A percentile compares a stretch with the other conserved stretches of the same genome.
These are phyloP conservation scores for Pristionchus maxplancki DNA, from an alignment of 2,888 invertebrate genomes.

Conservation along the genomic window DNA sequence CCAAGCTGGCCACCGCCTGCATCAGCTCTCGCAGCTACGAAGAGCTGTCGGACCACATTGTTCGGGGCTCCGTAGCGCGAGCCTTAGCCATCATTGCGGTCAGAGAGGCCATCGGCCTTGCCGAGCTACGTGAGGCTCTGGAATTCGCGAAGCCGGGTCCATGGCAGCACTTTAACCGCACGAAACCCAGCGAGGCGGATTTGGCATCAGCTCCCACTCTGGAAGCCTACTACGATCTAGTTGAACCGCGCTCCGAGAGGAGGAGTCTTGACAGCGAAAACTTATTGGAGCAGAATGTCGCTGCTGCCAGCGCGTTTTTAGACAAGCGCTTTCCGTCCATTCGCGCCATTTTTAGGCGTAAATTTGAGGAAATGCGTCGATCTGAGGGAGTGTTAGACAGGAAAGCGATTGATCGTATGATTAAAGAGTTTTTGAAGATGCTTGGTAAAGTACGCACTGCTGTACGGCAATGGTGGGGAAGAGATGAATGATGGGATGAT, in stretches of 20 bases:
- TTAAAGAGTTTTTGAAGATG: not conserved
- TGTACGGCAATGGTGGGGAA: not conserved
- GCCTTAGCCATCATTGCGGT: not conserved
- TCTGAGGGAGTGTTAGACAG: slow-evolving; percentile 47
- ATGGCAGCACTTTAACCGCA: slow-evolving; percentile 37
- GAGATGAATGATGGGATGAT: not conserved
- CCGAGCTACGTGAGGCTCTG: slow-evolving; percentile 49
- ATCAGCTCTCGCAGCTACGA: slow-evolving; percentile 52
- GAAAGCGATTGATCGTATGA: slow-evolving; percentile 52
- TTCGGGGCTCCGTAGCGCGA: not conserved
- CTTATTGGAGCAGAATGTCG: slow-evolving; percentile 56
- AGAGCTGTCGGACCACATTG: slow-evolving; percentile 42
- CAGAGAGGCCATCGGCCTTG: slow-evolving; percentile 36
- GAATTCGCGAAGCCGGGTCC: slow-evolving; percentile 6
- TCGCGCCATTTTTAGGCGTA: slow-evolving; percentile 53
- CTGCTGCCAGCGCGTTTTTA: slow-evolving; percentile 55
- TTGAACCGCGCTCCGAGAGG: slow-evolving; percentile 48
- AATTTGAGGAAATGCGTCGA: slow-evolving; percentile 52
- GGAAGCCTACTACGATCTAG: slow-evolving; percentile 55
- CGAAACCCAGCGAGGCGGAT: slow-evolving; percentile 50
- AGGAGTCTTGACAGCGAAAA: slow-evolving; percentile 56
- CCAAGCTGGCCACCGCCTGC: slow-evolving; percentile 52
- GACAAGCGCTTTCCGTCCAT: slow-evolving; percentile 56
- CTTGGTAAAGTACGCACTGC: not conserved
- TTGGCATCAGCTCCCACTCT: slow-evolving; percentile 52